Base-by-base conservation (phyloP, 2,797 vertebrate genomes). In the Amblyraja radiata region DNA sequence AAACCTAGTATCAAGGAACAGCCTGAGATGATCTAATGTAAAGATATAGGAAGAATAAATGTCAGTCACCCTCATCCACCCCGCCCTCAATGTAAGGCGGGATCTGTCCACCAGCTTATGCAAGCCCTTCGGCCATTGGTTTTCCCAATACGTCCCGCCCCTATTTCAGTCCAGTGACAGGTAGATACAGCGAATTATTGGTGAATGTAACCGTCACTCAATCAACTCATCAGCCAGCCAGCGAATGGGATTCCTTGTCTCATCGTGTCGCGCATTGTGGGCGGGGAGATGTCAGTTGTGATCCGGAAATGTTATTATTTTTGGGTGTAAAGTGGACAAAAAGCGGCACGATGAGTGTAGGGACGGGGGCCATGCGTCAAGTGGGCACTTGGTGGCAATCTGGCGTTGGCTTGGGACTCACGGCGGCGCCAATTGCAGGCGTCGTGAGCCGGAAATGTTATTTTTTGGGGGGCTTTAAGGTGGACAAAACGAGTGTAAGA, bases 181-280 rank as follows among this genome's bases (percentile, higher is more conserved):
- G 96, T 81, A 93, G 81, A 93, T 65, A 36, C 94, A 94, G 95
- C 93, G 88, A 93, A 13, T 80, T 21, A 96, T 97, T 97, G 96
- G 97, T 65, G 58, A 0, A 21, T 1, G 28, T 21, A n/a, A 11
- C 61, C 93, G 96, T 93, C 95, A 93, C 39, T 96, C 93, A 16
- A 78, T 94, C 76, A 88, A 46, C 90, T 68, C 79, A 95, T 94
- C 93, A 84, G 94, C 94, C 96, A 96, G 28, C 14, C 23, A 4
- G 13, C 28, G 14, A 54, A 25, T 28, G 0, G 95, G 94, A 94
- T 91, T 94, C 94, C 94, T 95, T 95, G 96, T 94, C 95, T 95
- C 95, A 94, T 94, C 95, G 94, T 96, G 96, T 96, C 96, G 96
- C 97, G 95, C 96, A 95, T 95, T 88, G 94, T 95, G 93, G 94